Evolutionary conservation across 2,113 vertebrate species (phyloP), one percentile per base, ranked within the genome.

Genomic region (Cryptotis parvus): DNA sequence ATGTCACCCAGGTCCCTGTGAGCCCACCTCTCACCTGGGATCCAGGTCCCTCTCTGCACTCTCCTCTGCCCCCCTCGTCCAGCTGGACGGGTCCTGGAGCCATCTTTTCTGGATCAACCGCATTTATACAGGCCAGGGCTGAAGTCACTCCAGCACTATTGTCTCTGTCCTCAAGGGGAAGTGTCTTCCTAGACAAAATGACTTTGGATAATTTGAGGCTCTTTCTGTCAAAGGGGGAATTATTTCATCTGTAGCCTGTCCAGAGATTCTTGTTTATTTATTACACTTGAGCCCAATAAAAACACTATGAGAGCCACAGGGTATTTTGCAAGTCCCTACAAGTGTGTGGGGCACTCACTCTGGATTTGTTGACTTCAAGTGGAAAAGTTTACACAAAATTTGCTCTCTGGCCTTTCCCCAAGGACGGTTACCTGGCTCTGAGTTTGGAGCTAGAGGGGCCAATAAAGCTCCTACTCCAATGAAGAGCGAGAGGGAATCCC

Each of bases 351-450:
- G 43, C 94, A 31, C 93, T 95, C 91, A 84, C 72, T 86, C 90
- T 33, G 74, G 45, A 91, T 95, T 90, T 96, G 68, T 96, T 93
- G 93, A 94, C 83, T 94, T 88, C 93, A 74, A 94, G 88, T 96
- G 93, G 95, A 95, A 94, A 96, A 95, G 69, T 95, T 96, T 95
- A 75, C 76, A 74, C 58, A 69, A 91, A 86, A 58, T 95, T 49
- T 95, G 92, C 93, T 86, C 92, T 92, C 68, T 93, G 88, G 79
- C 76, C 80, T 89, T 89, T 92, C 78, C 84, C 94, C 76, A 80
- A 74, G 93, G 92, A 84, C 72, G 63, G 86, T 87, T 90, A 88
- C 89, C 65, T 92, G 86, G 22, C 77, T 78, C 69, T 88, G 76
- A 9, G 75, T 93, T 85, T 18, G 4, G 63, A 90, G 82, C 90